phyloP scores from a whole-genome alignment of 2,888 invertebrate genomes.

The Taphrorychus bicolor region DNA sequence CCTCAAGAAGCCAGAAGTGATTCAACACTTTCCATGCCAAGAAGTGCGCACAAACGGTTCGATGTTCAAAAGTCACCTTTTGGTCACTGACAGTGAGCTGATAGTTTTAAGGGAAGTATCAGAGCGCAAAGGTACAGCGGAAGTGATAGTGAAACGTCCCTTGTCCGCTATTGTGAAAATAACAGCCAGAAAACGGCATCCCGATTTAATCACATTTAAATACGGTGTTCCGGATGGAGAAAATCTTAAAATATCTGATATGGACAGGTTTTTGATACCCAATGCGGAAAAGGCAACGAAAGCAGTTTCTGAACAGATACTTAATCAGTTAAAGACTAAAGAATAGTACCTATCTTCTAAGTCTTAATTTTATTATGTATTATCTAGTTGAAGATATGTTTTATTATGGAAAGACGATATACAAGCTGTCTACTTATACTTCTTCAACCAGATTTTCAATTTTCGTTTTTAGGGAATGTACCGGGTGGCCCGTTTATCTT shows the following conservation, averaged over 20 bases:
- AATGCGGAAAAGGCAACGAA: conserved; percentile 90
- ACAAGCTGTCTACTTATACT: no score
- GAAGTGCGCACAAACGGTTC: conserved; percentile 90
- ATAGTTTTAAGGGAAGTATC: conserved; percentile 83
- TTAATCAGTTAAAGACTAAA: conserved; percentile 65
- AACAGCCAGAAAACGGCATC: conserved; percentile 93
- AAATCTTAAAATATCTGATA: conserved; percentile 81
- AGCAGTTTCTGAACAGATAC: conserved; percentile 88
- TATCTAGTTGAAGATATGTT: no score
- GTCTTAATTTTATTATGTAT: no score
- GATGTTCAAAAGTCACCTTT: conserved; percentile 86
- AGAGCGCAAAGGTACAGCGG: conserved; percentile 79
- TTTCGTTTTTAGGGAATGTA: no score
- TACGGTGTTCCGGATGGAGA: conserved; percentile 88
- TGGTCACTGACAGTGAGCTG: conserved; percentile 86
- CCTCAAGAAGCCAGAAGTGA: conserved; percentile 82
- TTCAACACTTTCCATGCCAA: conserved; percentile 89
- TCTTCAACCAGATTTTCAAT: no score
- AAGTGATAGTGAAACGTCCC: conserved; percentile 86
- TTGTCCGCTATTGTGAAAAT: conserved; percentile 95
- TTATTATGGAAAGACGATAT: no score
- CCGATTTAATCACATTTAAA: conserved; percentile 96
- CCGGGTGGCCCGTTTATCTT: no score
- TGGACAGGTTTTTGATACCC: conserved; percentile 92
- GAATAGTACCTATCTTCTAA: conserved; percentile 3